Evolutionary conservation across 2,113 vertebrate species (phyloP).

Genomic region (Lagopus muta): DNA sequence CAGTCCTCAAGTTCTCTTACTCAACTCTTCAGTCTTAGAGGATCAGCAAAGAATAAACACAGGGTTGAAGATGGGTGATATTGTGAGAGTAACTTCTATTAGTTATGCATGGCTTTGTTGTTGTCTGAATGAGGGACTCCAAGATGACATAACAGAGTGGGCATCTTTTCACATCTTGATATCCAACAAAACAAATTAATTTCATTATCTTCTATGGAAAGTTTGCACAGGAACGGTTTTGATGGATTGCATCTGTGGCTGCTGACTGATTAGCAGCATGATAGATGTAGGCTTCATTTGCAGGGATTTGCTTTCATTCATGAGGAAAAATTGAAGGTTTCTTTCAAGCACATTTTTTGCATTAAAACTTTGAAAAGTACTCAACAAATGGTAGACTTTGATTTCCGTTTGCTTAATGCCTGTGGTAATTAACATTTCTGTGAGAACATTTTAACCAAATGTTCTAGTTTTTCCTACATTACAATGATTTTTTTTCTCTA

Average conservation of each 20-base stretch:
- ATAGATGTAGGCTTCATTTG: constrained; percentile 4
- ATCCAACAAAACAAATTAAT: constrained; percentile 55
- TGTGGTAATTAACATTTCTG: constrained; percentile 58
- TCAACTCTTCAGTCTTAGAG: neutral
- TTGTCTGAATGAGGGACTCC: neutral
- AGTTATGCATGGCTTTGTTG: constrained; percentile 1
- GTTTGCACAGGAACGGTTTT: constrained; percentile 21
- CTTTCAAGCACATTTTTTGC: constrained; percentile 36
- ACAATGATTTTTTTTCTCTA: constrained; percentile 58
- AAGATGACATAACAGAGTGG: neutral
- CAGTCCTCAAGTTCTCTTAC: neutral
- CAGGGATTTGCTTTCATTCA: constrained; percentile 34
- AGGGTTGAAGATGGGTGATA: neutral
- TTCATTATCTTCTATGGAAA: constrained; percentile 31
- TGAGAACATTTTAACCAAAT: constrained; percentile 45
- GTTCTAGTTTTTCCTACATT: constrained; percentile 31
- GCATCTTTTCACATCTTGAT: neutral
- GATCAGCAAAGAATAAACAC: neutral
- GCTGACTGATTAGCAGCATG: constrained; percentile 44
- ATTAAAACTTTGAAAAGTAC: constrained; percentile 39
- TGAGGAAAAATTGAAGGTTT: constrained; percentile 39
- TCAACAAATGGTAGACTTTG: constrained; percentile 49
- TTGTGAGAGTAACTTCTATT: neutral
- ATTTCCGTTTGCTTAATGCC: constrained; percentile 55
- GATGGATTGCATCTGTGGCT: constrained; percentile 44